These are phyloP conservation scores for Chaetogeoica ovagalla DNA, from an alignment of 2,888 invertebrate genomes.

Conservation along the genomic window DNA sequence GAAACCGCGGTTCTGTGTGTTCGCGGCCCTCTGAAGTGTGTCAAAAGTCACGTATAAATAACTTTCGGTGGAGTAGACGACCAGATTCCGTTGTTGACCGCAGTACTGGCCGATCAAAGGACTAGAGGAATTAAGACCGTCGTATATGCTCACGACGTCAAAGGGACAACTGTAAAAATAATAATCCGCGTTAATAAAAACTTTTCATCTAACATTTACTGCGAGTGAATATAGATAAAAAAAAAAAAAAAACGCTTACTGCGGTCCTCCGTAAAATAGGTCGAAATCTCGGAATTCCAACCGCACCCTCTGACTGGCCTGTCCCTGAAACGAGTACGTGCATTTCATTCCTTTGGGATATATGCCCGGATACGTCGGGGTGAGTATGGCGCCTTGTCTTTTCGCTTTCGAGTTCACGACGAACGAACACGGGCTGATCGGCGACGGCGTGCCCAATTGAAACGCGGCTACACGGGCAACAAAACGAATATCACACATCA, in stretches of 20 bases:
- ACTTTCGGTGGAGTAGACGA: constrained; percentile 91
- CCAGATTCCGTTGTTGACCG: constrained; percentile 94
- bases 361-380: constrained; percentile 98
- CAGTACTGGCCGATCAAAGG: constrained; percentile 95
- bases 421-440: constrained; percentile 85
- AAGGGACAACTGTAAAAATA: constrained; percentile 83
- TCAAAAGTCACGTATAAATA: constrained; percentile 88
- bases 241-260: constrained; percentile 70
- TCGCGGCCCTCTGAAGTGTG: constrained; percentile 87
- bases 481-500: constrained; percentile 53
- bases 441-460: constrained; percentile 86
- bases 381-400: constrained; percentile 83
- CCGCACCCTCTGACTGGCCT: constrained; percentile 85
- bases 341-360: constrained; percentile 96
- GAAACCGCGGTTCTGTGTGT: constrained; percentile 96
- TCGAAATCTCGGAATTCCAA: constrained; percentile 97
- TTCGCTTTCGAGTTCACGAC: constrained; percentile 74
- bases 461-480: constrained; percentile 76
- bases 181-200: no score
- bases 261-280: constrained; percentile 96
- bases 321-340: constrained; percentile 90
- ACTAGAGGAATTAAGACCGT: constrained; percentile 85
- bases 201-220: no score
- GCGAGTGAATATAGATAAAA: not conserved
- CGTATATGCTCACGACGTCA: constrained; percentile 96